phyloP scores from a whole-genome alignment of 2,113 vertebrate species.

The Ancistrus triradiatus region DNA sequence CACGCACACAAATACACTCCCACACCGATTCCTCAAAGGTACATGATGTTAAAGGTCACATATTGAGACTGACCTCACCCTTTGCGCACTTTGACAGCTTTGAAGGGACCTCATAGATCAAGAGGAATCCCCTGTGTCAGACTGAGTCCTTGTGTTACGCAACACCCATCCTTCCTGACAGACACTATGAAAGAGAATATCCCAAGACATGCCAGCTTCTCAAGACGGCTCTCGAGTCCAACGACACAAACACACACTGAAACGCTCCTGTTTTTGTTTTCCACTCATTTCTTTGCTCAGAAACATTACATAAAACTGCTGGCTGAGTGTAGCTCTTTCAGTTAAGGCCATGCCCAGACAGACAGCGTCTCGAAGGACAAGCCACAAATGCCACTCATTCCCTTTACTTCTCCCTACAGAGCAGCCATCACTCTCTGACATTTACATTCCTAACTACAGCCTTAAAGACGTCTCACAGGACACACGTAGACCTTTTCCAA shows the following conservation, averaged over 20 bases:
- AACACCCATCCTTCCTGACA: slow-evolving; percentile 5
- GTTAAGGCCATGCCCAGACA: slow-evolving; percentile 24
- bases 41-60: slow-evolving; percentile 61
- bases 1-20: slow-evolving; percentile 10
- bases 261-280: background rate
- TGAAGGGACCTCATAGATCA: slow-evolving; percentile 61
- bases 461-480: slow-evolving; percentile 28
- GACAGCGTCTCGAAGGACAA: slow-evolving; percentile 20
- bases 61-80: slow-evolving; percentile 62
- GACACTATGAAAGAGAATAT: background rate
- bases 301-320: slow-evolving; percentile 54
- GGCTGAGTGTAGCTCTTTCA: slow-evolving; percentile 19
- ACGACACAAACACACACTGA: background rate
- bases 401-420: slow-evolving; percentile 24
- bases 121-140: slow-evolving; percentile 62
- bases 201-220: background rate
- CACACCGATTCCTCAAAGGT: slow-evolving; percentile 31
- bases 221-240: background rate
- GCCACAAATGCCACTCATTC: slow-evolving; percentile 39
- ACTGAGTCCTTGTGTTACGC: slow-evolving; percentile 55
- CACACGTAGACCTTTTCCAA: slow-evolving; percentile 1
- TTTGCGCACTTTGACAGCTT: slow-evolving; percentile 59
- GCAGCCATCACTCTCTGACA: slow-evolving; percentile 32
- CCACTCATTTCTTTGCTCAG: slow-evolving; percentile 23
- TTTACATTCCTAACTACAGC: slow-evolving; percentile 40